Evolutionary conservation across 2,113 vertebrate species (phyloP).

Genomic region (Donacobius atricapilla): DNA sequence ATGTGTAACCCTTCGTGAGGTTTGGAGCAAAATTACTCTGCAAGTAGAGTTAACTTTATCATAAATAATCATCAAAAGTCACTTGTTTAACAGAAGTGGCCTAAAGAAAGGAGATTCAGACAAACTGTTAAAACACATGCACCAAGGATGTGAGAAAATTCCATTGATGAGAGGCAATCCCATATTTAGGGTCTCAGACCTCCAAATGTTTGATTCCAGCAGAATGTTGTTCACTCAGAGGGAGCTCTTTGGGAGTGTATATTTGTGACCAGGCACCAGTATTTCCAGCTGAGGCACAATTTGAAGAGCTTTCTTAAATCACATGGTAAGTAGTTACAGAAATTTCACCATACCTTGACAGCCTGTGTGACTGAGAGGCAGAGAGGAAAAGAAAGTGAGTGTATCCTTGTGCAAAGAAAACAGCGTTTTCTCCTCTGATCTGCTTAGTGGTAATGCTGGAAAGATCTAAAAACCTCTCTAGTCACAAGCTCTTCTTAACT

Average conservation of each 20-base stretch:
- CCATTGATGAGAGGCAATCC: background rate
- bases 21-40: background rate
- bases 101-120: background rate
- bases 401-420: background rate
- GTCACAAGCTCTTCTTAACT: conserved; percentile 17
- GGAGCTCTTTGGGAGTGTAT: background rate
- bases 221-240: background rate
- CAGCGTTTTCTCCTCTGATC: background rate
- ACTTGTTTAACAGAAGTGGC: background rate
- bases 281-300: background rate
- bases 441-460: background rate
- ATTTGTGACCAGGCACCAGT: background rate
- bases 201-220: background rate
- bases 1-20: background rate
- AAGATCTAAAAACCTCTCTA: background rate
- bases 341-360: background rate
- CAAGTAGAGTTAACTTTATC: background rate
- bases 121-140: background rate
- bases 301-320: background rate
- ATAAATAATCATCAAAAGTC: background rate
- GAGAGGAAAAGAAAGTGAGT: background rate
- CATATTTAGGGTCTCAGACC: background rate
- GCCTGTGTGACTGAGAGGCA: background rate
- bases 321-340: background rate
- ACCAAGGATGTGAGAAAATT: background rate